Percentiles rank a stretch among this genome's conserved stretches.
phyloP scores from a whole-genome alignment of 2,113 vertebrate genomes.

The Catagonus wagneri region DNA sequence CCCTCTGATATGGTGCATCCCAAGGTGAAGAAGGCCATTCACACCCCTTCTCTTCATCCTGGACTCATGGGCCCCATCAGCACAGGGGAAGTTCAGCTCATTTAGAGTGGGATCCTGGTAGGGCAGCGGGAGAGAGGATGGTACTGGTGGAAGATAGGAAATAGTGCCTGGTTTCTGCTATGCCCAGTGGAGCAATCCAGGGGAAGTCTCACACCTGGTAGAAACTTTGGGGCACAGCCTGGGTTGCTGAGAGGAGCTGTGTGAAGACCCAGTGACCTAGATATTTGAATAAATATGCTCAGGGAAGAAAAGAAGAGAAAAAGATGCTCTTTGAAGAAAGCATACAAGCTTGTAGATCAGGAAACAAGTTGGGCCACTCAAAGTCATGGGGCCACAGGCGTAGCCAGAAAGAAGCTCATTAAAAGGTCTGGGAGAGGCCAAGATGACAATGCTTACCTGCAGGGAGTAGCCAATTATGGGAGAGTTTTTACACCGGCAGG shows the following conservation, averaged over 20 bases:
- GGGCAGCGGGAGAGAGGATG: not conserved
- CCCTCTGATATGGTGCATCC: not conserved
- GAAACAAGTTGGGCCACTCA: not conserved
- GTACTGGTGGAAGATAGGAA: not conserved
- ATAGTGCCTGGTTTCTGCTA: not conserved
- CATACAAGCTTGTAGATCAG: not conserved
- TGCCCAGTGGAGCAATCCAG: not conserved
- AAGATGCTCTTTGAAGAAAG: conserved; percentile 5
- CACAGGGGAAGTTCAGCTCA: not conserved
- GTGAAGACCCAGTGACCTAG: not conserved
- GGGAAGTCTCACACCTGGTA: accelerated
- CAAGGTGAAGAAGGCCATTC: too few species aligned
- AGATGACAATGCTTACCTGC: not conserved
- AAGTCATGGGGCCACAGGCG: not conserved
- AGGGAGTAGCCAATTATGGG: not conserved
- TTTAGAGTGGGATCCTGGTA: not conserved
- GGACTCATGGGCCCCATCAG: accelerated
- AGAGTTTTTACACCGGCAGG: not conserved
- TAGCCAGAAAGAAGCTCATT: not conserved
- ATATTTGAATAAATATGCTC: not conserved
- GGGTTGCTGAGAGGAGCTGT: not conserved
- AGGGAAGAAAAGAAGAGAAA: not conserved
- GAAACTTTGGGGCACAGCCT: not conserved
- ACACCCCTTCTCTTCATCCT: not conserved
- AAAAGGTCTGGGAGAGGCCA: not conserved